phyloP scores from a whole-genome alignment of 2,797 vertebrate species.

The Lithobates sylvaticus region DNA sequence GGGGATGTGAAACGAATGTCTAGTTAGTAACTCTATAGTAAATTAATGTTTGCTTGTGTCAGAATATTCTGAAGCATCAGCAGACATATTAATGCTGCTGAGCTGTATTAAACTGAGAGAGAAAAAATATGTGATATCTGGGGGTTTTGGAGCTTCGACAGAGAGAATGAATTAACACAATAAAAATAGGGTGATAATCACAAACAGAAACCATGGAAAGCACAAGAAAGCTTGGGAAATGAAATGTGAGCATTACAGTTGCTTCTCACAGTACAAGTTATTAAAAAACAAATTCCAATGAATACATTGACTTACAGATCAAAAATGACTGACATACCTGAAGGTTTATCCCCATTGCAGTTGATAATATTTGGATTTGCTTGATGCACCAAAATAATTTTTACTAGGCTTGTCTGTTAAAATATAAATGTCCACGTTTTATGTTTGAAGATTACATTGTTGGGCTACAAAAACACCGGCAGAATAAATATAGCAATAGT shows the following conservation, averaged over 20 bases:
- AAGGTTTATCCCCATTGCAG: conserved; percentile 91
- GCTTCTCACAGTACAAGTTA: neutral
- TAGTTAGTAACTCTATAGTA: neutral
- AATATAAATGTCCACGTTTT: neutral
- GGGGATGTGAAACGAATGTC: neutral
- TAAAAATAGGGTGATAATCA: neutral
- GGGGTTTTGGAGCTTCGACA: neutral
- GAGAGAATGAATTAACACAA: neutral
- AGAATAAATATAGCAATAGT: neutral
- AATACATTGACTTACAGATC: neutral
- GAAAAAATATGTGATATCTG: neutral
- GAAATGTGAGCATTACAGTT: neutral
- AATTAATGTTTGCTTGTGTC: neutral
- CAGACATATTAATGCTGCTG: neutral
- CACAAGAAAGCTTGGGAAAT: neutral
- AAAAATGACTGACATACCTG: conserved; percentile 80
- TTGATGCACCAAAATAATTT: conserved; percentile 84
- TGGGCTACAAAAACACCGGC: neutral
- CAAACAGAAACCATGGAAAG: neutral
- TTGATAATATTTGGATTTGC: conserved; percentile 89
- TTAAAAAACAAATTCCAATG: neutral
- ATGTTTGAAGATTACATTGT: neutral
- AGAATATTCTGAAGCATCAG: neutral
- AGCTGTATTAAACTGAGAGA: neutral
- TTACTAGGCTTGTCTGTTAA: conserved; percentile 87